These are phyloP conservation scores for Nymphicus hollandicus DNA, from an alignment of 2,113 vertebrate genomes.

Conservation along the genomic window DNA sequence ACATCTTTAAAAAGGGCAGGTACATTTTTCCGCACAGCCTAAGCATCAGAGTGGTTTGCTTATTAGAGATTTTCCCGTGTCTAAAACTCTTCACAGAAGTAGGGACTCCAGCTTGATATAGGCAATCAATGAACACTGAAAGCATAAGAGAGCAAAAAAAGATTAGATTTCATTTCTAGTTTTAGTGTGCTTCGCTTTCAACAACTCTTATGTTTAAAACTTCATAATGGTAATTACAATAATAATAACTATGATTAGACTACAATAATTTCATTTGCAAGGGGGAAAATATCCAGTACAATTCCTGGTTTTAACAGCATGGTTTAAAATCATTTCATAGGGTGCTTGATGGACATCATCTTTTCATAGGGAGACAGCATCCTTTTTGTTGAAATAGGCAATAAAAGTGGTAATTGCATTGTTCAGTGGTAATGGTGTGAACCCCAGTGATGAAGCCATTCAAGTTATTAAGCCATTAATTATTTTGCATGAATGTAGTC, in stretches of 20 bases:
- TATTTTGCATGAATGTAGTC: background rate
- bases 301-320: background rate
- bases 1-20: background rate
- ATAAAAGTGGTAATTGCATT: background rate
- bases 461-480: background rate
- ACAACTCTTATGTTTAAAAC: background rate
- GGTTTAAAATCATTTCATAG: background rate
- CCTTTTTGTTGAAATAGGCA: background rate
- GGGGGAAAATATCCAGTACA: accelerated
- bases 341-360: background rate
- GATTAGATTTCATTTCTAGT: background rate
- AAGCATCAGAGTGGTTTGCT: background rate
- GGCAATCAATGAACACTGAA: background rate
- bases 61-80: background rate
- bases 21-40: background rate
- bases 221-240: background rate
- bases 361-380: background rate
- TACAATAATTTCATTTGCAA: background rate
- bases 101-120: background rate
- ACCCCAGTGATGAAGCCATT: background rate
- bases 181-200: background rate
- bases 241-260: background rate
- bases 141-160: background rate
- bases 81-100: background rate
- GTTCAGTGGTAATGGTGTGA: background rate